Evolutionary conservation across 2,113 vertebrate genomes (phyloP).

Genomic region (Crypturellus undulatus): DNA sequence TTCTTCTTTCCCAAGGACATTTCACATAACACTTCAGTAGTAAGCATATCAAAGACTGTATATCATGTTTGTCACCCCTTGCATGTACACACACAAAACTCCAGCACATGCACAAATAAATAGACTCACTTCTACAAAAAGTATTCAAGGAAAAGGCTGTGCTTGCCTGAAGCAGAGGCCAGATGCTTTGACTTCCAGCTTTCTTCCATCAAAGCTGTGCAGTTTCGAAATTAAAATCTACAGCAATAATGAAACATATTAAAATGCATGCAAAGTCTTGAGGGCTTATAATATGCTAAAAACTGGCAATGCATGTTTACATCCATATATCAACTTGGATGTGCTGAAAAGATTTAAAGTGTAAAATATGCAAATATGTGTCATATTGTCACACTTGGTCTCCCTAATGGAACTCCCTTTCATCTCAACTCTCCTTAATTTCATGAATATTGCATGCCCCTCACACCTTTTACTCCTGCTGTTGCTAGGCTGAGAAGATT

Average conservation of each 20-base stretch:
- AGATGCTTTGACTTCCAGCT: constrained; percentile 85
- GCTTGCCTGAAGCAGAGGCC: constrained; percentile 81
- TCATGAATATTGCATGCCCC: constrained; percentile 88
- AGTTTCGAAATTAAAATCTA: constrained; percentile 87
- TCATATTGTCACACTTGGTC: constrained; percentile 91
- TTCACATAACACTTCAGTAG: constrained; percentile 64
- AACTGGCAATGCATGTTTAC: constrained; percentile 88
- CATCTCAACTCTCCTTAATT: constrained; percentile 88
- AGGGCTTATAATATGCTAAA: constrained; percentile 91
- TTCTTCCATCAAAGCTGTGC: constrained; percentile 84
- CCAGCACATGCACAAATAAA: constrained; percentile 59
- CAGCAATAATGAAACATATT: constrained; percentile 88
- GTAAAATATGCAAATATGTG: constrained; percentile 91
- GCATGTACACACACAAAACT: neutral
- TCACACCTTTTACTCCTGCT: constrained; percentile 85
- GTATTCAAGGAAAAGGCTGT: constrained; percentile 75
- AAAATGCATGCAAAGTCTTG: constrained; percentile 89
- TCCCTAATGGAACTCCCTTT: constrained; percentile 89
- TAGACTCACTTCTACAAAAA: constrained; percentile 71
- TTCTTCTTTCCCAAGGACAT: constrained; percentile 4
- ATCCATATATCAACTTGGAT: constrained; percentile 90
- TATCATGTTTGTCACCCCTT: neutral
- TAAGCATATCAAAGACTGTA: constrained; percentile 37
- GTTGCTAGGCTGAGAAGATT: constrained; percentile 86
- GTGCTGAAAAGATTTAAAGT: constrained; percentile 90